Percentiles rank a stretch among this genome's conserved stretches.
phyloP scores from a whole-genome alignment of 2,888 invertebrate species.

The Papilio elwesi region DNA sequence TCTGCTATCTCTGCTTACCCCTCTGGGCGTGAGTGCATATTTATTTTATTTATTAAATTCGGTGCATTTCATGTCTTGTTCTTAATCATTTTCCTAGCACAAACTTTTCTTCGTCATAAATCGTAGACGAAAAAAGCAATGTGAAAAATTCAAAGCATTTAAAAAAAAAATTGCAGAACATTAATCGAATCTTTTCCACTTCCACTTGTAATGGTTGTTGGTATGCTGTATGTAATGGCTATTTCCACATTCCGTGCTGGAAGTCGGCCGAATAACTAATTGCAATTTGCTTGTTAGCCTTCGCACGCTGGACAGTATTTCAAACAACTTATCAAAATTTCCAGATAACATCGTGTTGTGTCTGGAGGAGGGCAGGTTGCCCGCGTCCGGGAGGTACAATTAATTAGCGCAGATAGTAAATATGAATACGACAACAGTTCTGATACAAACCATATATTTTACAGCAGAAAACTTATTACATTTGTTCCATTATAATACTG shows the following conservation, averaged over 20 bases:
- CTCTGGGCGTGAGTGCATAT: too few relatives aligned
- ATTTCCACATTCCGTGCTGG: slow-evolving; percentile 14
- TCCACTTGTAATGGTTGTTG: not conserved
- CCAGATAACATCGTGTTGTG: slow-evolving; percentile 18
- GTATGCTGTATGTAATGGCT: not conserved
- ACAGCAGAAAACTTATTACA: not conserved
- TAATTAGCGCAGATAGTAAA: not conserved
- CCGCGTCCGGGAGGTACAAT: slow-evolving; percentile 1
- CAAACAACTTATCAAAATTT: slow-evolving; percentile 27
- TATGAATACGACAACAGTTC: not conserved
- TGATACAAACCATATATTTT: not conserved
- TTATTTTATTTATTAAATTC: too few relatives aligned
- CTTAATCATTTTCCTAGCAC: too few relatives aligned
- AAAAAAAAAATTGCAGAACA: too few relatives aligned
- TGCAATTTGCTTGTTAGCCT: slow-evolving; percentile 8
- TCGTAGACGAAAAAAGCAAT: too few relatives aligned
- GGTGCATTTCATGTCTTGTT: too few relatives aligned
- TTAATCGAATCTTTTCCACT: not conserved
- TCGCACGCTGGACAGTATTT: slow-evolving; percentile 6
- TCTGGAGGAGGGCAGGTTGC: not conserved
- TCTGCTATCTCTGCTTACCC: too few relatives aligned
- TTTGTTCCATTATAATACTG: not conserved
- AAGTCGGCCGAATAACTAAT: slow-evolving; percentile 3
- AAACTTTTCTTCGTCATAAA: too few relatives aligned
- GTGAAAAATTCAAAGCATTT: too few relatives aligned